Percentiles rank a stretch among this genome's conserved stretches.
Evolutionary conservation across 2,888 invertebrate species (phyloP).

Genomic region (Hirudinaria manillensis): DNA sequence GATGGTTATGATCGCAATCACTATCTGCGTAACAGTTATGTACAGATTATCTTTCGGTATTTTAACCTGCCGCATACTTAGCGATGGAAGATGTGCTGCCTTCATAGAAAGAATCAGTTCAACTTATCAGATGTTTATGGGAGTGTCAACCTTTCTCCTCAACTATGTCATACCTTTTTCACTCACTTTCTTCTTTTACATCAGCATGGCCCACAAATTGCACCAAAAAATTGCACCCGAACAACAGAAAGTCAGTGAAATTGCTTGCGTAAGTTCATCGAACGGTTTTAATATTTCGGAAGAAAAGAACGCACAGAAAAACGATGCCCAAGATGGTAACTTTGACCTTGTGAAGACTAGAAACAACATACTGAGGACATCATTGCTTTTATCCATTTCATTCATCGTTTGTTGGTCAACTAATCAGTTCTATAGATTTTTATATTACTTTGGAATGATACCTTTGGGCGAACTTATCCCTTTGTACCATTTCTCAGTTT

Average conservation of each 20-base stretch:
- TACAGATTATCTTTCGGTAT: slow-evolving; percentile 30
- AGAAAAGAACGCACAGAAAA: too few relatives aligned
- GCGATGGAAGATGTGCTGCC: slow-evolving; percentile 34
- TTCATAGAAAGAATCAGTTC: slow-evolving; percentile 33
- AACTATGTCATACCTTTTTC: slow-evolving; percentile 37
- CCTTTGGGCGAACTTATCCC: slow-evolving; percentile 22
- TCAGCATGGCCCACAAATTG: neutral
- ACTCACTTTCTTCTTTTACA: slow-evolving; percentile 25
- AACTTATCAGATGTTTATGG: slow-evolving; percentile 22
- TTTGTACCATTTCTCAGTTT: slow-evolving; percentile 38
- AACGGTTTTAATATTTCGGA: too few relatives aligned
- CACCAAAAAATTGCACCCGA: neutral
- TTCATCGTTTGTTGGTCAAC: slow-evolving; percentile 37
- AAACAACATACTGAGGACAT: slow-evolving; percentile 37
- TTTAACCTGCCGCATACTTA: slow-evolving; percentile 22
- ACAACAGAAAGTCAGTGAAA: neutral
- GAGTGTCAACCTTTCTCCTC: slow-evolving; percentile 33
- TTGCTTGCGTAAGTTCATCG: too few relatives aligned
- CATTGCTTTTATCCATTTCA: slow-evolving; percentile 33
- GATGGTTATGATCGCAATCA: slow-evolving; percentile 19
- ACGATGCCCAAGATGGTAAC: too few relatives aligned
- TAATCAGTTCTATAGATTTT: slow-evolving; percentile 37
- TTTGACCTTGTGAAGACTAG: slow-evolving; percentile 19
- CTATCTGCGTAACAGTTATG: slow-evolving; percentile 32
- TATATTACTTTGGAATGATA: slow-evolving; percentile 36